A percentile compares a stretch with the other conserved stretches of the same genome.
Evolutionary conservation across 2,888 invertebrate species (phyloP).

Genomic region (Macroteleia sp.): DNA sequence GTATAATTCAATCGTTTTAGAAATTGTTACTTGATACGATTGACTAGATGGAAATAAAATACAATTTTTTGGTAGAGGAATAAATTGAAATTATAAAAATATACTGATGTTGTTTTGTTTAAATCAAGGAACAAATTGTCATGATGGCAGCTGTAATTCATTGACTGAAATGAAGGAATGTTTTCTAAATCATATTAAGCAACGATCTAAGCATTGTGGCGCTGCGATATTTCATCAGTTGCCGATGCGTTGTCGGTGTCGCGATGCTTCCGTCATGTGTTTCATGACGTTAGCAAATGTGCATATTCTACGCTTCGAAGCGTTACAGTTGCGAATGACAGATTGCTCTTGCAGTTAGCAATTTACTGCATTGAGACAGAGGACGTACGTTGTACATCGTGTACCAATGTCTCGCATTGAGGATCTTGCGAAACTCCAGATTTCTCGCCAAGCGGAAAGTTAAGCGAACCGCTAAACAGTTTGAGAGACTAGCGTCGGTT

Average conservation of each 20-base stretch:
- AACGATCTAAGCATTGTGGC: no score
- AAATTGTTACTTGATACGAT: no score
- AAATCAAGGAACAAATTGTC: no score
- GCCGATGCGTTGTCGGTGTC: conserved; percentile 59
- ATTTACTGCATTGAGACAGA: conserved; percentile 64
- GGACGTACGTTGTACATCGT: conserved; percentile 60
- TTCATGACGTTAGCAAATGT: conserved; percentile 64
- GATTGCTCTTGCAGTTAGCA: conserved; percentile 65
- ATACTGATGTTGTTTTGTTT: no score
- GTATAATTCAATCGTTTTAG: no score
- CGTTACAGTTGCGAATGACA: conserved; percentile 64
- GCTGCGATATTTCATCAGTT: conserved; percentile 56
- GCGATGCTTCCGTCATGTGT: conserved; percentile 59
- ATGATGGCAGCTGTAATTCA: no score
- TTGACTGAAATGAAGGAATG: no score
- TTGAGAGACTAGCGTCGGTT: conserved; percentile 31
- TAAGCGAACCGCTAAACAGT: conserved; percentile 65
- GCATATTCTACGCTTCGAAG: conserved; percentile 64
- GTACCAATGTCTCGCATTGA: conserved; percentile 63
- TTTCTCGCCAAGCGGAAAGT: conserved; percentile 64
- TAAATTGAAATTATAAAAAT: no score
- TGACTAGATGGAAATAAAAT: no score
- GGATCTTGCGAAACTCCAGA: conserved; percentile 56
- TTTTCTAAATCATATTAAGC: no score
- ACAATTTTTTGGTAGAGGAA: no score